A percentile compares a stretch with the other conserved stretches of the same genome.
Conservation (phyloP, 1,140 invertebrate genomes). For the Brachionus calyciflorus region DNA sequence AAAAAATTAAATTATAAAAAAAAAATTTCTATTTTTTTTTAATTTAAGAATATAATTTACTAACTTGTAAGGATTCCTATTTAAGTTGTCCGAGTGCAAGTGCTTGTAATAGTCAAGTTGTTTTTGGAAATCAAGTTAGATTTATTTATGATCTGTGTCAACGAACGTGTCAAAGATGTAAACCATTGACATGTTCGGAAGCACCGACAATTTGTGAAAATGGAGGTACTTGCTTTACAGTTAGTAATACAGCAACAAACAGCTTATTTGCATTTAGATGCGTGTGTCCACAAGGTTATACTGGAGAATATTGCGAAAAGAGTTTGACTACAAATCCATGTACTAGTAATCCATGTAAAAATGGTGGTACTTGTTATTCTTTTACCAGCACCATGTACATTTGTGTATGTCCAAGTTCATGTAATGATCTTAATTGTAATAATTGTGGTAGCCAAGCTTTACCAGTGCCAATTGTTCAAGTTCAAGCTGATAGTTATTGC, state of each 20-base stretch:
- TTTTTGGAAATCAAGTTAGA: background rate
- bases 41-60: slow-evolving; percentile 24
- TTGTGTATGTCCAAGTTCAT: slow-evolving; percentile 8
- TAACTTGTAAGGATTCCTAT: background rate
- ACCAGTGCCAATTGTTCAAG: background rate
- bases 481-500: background rate
- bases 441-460: background rate
- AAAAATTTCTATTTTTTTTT: background rate
- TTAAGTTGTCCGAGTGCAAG: slow-evolving; percentile 1
- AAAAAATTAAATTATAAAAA: background rate
- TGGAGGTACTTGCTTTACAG: slow-evolving; percentile 1
- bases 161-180: background rate
- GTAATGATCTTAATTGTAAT: background rate
- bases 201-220: background rate
- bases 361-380: slow-evolving; percentile 29
- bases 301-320: slow-evolving; percentile 36
- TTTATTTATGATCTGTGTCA: slow-evolving; percentile 10
- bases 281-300: background rate
- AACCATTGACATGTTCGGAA: background rate
- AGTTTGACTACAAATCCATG: background rate
- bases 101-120: background rate
- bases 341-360: background rate
- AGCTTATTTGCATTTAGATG: slow-evolving; percentile 2
- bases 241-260: background rate
- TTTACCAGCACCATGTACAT: background rate